Percentiles rank a stretch among this genome's conserved stretches.
phyloP scores from a whole-genome alignment of 2,888 invertebrate species.

The Tiphia femorata region DNA sequence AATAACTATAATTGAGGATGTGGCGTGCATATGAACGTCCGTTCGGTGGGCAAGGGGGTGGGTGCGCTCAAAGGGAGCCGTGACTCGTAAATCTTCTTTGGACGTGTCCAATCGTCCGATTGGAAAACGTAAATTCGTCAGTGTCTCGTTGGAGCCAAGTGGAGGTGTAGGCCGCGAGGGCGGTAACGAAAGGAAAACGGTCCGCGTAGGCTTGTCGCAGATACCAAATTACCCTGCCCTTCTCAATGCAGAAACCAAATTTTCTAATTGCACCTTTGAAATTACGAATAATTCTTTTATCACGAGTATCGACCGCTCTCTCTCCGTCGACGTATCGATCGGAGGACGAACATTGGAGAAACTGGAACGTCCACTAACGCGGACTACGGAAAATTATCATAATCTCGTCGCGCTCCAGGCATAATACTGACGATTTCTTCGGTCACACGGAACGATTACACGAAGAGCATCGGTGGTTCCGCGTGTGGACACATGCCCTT shows the following conservation, averaged over 20 bases:
- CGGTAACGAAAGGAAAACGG: too few species aligned
- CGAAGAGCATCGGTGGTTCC: conserved; percentile 32
- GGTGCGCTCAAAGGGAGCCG: too few species aligned
- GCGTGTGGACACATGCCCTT: conserved; percentile 9
- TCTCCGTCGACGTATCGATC: conserved; percentile 25
- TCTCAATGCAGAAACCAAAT: too few species aligned
- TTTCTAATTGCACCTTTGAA: too few species aligned
- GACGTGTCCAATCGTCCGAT: conserved; percentile 10
- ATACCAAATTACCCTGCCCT: too few species aligned
- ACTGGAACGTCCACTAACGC: conserved; percentile 17
- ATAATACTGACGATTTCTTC: conserved; percentile 57
- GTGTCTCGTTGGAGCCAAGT: not conserved
- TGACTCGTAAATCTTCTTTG: conserved; percentile 23
- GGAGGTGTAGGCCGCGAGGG: too few species aligned
- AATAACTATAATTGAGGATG: conserved; percentile 43
- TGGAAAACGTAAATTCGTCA: not conserved
- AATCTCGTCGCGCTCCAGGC: conserved; percentile 54
- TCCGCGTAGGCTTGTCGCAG: too few species aligned
- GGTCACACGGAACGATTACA: conserved; percentile 7
- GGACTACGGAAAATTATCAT: conserved; percentile 52
- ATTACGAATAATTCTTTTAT: too few species aligned
- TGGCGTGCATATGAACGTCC: conserved; percentile 34
- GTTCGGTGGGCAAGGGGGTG: conserved; percentile 1
- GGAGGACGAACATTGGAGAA: conserved; percentile 2
- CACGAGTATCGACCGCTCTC: conserved; percentile 11